phyloP scores from a whole-genome alignment of 2,888 invertebrate genomes.

The Dolichopus griseipennis region DNA sequence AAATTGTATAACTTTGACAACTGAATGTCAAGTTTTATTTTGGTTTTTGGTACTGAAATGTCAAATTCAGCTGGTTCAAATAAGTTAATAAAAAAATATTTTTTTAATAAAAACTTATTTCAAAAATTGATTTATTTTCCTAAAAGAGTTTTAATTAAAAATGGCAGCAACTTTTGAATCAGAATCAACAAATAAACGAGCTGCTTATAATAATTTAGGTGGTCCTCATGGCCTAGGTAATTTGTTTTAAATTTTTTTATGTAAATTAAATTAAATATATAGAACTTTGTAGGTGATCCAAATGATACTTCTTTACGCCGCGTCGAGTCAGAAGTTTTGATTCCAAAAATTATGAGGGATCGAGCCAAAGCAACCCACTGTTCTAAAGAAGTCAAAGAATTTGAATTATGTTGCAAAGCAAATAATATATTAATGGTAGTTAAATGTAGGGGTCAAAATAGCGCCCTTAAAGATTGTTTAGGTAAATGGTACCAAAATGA shows the following conservation, averaged over 20 bases:
- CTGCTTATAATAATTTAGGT: not conserved
- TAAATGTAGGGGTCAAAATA: constrained; percentile 65
- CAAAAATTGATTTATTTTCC: too few species aligned
- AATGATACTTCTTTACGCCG: constrained; percentile 67
- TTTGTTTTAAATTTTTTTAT: too few species aligned
- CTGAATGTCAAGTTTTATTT: too few species aligned
- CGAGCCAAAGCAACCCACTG: constrained; percentile 75
- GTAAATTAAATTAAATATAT: not conserved
- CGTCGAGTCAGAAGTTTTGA: constrained; percentile 79
- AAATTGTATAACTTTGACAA: too few species aligned
- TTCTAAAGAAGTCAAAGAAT: constrained; percentile 57
- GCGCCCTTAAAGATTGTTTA: constrained; percentile 60
- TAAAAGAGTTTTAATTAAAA: too few species aligned
- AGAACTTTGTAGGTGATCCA: constrained; percentile 33
- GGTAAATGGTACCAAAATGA: constrained; percentile 68
- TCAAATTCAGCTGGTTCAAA: constrained; percentile 17
- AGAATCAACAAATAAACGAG: not conserved
- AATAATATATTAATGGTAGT: constrained; percentile 60
- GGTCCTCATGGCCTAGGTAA: constrained; percentile 7
- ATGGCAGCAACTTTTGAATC: not conserved
- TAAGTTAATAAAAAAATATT: constrained; percentile 8
- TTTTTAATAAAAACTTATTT: too few species aligned
- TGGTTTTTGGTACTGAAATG: too few species aligned
- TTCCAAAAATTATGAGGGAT: constrained; percentile 82
- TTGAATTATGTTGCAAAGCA: constrained; percentile 64